Evolutionary conservation across 2,797 vertebrate genomes (phyloP), one percentile per base, ranked within the genome.

Genomic region (Danio choprae): DNA sequence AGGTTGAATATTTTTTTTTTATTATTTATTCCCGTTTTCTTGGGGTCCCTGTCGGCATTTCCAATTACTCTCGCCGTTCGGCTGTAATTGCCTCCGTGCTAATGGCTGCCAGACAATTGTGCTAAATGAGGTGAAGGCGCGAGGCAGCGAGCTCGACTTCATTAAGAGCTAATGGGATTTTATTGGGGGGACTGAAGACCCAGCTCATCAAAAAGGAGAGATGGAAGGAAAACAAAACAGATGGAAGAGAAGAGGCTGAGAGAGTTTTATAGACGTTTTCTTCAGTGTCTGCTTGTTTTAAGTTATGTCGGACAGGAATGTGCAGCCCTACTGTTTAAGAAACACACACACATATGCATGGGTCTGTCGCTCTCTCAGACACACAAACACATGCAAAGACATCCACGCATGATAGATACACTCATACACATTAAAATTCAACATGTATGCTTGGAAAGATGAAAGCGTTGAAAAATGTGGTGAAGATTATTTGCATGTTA

Each of bases 81-180:
- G 95, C 97, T 97, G 96, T 99, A 99, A 99, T 99, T 99, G 98
- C 96, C 97, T 99, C 96, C 95, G 96, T 93, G 95, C 92, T 98
- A 98, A 98, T 99, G 97, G 98, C 96, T 95, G 95, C 95, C 95
- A 98, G 97, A 99, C 97, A 99, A 99, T 99, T 95, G 96, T 96
- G 96, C 96, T 98, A 97, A 99, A 99, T 99, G 98, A 98, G 97
- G 96, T 98, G 97, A 96, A 96, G 96, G 96, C 93, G 90, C 95
- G 95, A 95, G 97, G 95, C 97, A 97, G 96, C 95, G 96, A 95
- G 96, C 96, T 95, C 94, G 96, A 97, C 98, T 98, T 98, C 98
- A 99, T 99, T 99, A 99, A 97, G 96, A 97, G 95, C 97, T 98
- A 98, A 98, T 99, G 97, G 93, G 94, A 95, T 95, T 95, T 95